A percentile compares a stretch with the other conserved stretches of the same genome.
phyloP scores from a whole-genome alignment of 2,113 vertebrate genomes.

The Panurus biarmicus region DNA sequence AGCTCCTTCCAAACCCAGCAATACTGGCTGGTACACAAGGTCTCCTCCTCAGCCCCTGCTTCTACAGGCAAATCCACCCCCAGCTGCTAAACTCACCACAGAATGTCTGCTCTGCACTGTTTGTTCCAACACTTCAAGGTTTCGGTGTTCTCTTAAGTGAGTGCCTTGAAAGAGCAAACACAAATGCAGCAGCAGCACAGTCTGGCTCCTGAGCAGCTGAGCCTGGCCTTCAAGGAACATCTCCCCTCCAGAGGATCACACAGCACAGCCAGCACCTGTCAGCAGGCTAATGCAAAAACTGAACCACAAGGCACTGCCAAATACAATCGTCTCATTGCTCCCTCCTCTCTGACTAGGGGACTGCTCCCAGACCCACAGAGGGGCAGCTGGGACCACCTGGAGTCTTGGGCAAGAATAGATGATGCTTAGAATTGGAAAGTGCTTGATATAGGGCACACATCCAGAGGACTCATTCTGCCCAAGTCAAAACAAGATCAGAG shows the following conservation, averaged over 20 bases:
- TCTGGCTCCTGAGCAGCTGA: not conserved
- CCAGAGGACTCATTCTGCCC: not conserved
- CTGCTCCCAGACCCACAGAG: not conserved
- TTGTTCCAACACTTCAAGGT: not conserved
- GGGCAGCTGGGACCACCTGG: not conserved
- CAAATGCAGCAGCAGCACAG: not conserved
- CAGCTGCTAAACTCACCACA: not conserved
- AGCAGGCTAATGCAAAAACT: not conserved
- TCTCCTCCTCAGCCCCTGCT: not conserved
- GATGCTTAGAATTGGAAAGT: not conserved
- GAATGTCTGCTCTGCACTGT: not conserved
- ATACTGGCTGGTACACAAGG: not conserved
- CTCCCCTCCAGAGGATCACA: not conserved
- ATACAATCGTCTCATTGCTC: accelerated
- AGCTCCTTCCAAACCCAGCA: not conserved
- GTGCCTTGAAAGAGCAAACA: not conserved
- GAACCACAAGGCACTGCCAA: not conserved
- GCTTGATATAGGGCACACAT: not conserved
- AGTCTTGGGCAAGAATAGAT: not conserved
- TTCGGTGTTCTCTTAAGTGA: not conserved
- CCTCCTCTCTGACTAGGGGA: not conserved
- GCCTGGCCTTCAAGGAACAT: not conserved
- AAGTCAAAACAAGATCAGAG: not conserved
- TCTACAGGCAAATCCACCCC: not conserved
- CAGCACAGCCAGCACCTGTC: not conserved